Base-by-base conservation (phyloP, 2,888 invertebrate species). In the Lissonota sp. region DNA sequence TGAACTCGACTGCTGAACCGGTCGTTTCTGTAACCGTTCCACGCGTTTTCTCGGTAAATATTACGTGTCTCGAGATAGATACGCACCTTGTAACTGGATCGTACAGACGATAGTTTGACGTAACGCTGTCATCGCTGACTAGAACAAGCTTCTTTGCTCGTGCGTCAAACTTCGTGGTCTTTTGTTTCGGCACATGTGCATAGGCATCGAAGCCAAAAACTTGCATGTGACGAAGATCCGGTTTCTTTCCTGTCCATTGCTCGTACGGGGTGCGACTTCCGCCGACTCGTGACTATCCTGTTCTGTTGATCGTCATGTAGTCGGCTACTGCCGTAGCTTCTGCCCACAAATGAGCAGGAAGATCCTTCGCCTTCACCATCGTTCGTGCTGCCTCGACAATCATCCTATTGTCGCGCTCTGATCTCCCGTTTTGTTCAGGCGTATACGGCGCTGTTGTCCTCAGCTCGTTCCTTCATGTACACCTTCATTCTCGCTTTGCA, bases 251-350 rank as follows among this genome's bases (percentile, higher is more conserved):
- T 4, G 44, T 37, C 69, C 69, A 69, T 16, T 57, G 42, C 76
- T 86, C 82, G 40, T 46, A 80, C 5, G 84, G 83, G 1, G 84
- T 79, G 42, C 75, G 79, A 5, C 60, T 58, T 40, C 42, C 60
- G 10, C 8, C 14, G 5, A 37, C 40, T 40, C 77, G 82, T 5
- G 80, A 64, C 16, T 78, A 75, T 7, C 44, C 40, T n/a, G 86
- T 82, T 42, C 84, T 58, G 73, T 86, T 86, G 6, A 86, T 44
- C 6, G 83, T n/a, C n/a, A n/a, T 44, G 57, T 86, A 85, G 1
- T 75, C 84, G 0, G 83, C 85, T 6, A 84, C 85, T 49, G 83
- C 82, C 0, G 80, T 77, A 3, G 85, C 85, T 81, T 87, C 85
- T 6, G 85, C 85, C 85, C 86, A 86, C 6, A 86, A 63, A 10